These are phyloP conservation scores for Coilia nasus DNA, from an alignment of 2,797 vertebrate species.

Conservation along the genomic window DNA sequence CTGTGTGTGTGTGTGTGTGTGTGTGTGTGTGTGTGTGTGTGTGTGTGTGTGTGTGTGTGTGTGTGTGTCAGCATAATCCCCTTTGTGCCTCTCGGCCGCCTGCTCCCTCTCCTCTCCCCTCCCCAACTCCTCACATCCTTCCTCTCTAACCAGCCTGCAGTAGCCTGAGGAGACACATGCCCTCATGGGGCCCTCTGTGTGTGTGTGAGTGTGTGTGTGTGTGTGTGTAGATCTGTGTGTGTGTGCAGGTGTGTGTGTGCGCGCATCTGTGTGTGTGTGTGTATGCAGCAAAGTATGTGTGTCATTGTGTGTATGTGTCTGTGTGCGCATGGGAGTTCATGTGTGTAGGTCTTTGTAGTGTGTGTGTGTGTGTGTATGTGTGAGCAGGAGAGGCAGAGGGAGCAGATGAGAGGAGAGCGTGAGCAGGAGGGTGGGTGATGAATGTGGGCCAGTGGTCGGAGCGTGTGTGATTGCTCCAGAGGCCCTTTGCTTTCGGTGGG, in stretches of 20 bases:
- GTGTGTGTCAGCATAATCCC: constrained; percentile 52
- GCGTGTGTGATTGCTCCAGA: constrained; percentile 51
- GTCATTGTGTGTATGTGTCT: constrained; percentile 44
- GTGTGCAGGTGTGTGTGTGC: neutral
- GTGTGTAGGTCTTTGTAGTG: no score
- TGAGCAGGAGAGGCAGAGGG: neutral
- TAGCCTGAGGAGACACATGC: constrained; percentile 35
- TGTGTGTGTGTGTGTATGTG: constrained; percentile 46
- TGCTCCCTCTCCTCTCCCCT: neutral
- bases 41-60: constrained; percentile 7
- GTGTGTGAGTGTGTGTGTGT: neutral
- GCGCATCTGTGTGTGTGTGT: constrained; percentile 25
- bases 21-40: constrained; percentile 40
- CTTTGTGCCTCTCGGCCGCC: constrained; percentile 31
- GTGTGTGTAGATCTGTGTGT: neutral
- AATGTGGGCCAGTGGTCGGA: constrained; percentile 34
- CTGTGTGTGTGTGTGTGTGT: constrained; percentile 1
- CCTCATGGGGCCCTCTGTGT: neutral
- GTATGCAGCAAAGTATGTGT: constrained; percentile 54
- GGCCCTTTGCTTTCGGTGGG: constrained; percentile 37
- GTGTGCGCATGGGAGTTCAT: neutral
- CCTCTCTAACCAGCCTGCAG: constrained; percentile 47
- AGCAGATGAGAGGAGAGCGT: constrained; percentile 34
- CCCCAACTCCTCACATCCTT: constrained; percentile 40
- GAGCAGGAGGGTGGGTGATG: constrained; percentile 41